Percentiles rank a stretch among this genome's conserved stretches.
Conservation (phyloP, 2,888 invertebrate genomes). For the Heteropelma amictum region DNA sequence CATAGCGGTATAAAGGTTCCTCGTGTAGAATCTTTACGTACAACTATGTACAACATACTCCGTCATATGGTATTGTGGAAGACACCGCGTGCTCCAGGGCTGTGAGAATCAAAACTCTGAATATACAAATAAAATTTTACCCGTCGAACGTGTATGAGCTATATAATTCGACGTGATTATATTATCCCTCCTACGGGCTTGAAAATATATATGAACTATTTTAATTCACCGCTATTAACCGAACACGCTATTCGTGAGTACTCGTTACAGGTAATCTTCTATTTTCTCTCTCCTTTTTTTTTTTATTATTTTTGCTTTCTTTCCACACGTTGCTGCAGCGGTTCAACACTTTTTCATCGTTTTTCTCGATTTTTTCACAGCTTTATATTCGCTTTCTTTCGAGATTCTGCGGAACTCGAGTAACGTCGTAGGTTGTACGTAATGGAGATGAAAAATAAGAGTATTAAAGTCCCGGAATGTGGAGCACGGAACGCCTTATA, state of each 20-base stretch:
- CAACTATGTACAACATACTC: not conserved
- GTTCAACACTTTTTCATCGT: too few species aligned
- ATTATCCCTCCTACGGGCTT: conserved; percentile 47
- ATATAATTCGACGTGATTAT: conserved; percentile 52
- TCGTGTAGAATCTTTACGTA: conserved; percentile 20
- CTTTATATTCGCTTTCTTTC: too few species aligned
- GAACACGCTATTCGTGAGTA: conserved; percentile 22
- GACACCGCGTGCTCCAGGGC: conserved; percentile 22
- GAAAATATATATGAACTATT: conserved; percentile 27
- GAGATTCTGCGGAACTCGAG: too few species aligned
- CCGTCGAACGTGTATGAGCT: conserved; percentile 34
- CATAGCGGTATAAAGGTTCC: conserved; percentile 54
- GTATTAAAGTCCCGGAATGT: too few species aligned
- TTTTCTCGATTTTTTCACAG: too few species aligned
- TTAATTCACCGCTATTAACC: conserved; percentile 14
- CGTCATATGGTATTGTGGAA: conserved; percentile 23
- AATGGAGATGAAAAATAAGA: too few species aligned
- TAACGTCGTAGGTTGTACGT: too few species aligned
- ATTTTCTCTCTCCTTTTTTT: not conserved
- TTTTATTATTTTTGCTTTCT: not conserved
- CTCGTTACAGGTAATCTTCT: conserved; percentile 1
- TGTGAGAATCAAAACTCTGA: conserved; percentile 45
- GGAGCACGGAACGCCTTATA: too few species aligned
- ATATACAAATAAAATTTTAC: conserved; percentile 41
- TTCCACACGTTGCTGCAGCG: not conserved